These are phyloP conservation scores for Eupithecia vulgata DNA, from an alignment of 2,888 invertebrate genomes.

Conservation along the genomic window DNA sequence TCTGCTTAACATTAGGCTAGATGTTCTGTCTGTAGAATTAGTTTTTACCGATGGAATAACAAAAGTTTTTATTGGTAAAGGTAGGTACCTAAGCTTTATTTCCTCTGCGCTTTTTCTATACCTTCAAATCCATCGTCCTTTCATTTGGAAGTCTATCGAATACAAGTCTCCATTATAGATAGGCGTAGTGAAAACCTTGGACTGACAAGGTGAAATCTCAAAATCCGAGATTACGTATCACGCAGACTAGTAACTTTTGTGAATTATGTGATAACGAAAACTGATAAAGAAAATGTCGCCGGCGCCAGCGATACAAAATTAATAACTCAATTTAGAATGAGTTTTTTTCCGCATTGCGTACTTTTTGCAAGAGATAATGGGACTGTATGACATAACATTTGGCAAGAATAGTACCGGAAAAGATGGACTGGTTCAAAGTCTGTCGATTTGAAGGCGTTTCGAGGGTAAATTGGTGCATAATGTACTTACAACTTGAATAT, in stretches of 20 bases:
- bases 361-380: not conserved
- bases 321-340: not conserved
- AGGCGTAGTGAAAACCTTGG: not conserved
- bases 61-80: no score
- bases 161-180: not conserved
- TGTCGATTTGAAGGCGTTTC: not conserved
- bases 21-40: no score
- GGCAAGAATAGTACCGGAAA: slow-evolving; percentile 3
- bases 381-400: not conserved
- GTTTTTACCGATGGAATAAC: no score
- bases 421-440: not conserved
- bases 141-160: not conserved
- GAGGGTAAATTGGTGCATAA: not conserved
- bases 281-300: not conserved
- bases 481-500: not conserved
- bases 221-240: slow-evolving; percentile 4
- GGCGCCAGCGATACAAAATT: not conserved
- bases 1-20: no score
- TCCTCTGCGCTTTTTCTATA: no score
- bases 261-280: not conserved
- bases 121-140: not conserved
- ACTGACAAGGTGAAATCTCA: not conserved
- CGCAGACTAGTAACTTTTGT: not conserved
- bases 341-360: slow-evolving; percentile 9
- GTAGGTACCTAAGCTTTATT: no score